Evolutionary conservation across 2,113 vertebrate species (phyloP).

Genomic region (Zapus hudsonius): DNA sequence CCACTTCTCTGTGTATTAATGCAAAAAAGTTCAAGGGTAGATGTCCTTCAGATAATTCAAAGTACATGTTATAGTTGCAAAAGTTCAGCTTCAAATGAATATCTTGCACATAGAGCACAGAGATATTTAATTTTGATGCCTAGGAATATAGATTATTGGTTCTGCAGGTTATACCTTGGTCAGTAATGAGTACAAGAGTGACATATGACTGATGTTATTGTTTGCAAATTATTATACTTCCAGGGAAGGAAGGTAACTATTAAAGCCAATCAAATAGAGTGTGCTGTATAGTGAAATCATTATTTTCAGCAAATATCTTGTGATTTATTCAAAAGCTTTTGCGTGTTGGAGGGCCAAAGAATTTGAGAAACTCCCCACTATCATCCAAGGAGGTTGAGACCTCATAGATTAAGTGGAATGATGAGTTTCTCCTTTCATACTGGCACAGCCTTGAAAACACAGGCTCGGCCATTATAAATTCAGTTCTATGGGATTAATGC

Average conservation of each 20-base stretch:
- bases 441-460: constrained; percentile 78
- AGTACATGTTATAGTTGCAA: constrained; percentile 67
- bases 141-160: constrained; percentile 74
- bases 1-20: constrained; percentile 73
- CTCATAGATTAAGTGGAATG: constrained; percentile 81
- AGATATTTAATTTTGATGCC: constrained; percentile 77
- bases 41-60: constrained; percentile 78
- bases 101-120: constrained; percentile 43
- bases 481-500: constrained; percentile 79
- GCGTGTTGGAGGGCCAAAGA: constrained; percentile 51
- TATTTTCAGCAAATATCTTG: constrained; percentile 70
- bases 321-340: constrained; percentile 81
- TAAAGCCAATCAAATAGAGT: constrained; percentile 76
- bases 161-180: constrained; percentile 72
- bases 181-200: constrained; percentile 73
- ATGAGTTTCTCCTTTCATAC: constrained; percentile 83
- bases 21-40: constrained; percentile 73
- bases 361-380: constrained; percentile 78
- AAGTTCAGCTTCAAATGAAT: constrained; percentile 75
- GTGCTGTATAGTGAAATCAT: constrained; percentile 63
- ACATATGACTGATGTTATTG: constrained; percentile 78
- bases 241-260: constrained; percentile 77
- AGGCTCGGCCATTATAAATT: constrained; percentile 68
- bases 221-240: constrained; percentile 79
- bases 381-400: constrained; percentile 81